These are phyloP conservation scores for Polietes domitor DNA, from an alignment of 2,888 invertebrate species.

Conservation along the genomic window DNA sequence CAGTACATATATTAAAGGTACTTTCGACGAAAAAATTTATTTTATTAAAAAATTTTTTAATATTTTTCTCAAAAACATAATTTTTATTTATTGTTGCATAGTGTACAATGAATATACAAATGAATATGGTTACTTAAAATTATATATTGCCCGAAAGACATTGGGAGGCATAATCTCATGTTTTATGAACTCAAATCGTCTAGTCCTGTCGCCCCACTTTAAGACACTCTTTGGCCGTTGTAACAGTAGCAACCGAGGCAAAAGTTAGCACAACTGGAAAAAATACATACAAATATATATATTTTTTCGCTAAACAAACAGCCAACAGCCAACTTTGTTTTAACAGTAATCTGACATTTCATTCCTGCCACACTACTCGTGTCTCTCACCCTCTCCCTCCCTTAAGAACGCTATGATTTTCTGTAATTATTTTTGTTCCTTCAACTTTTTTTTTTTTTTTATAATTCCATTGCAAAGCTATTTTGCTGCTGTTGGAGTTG, in stretches of 20 bases:
- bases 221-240: background rate
- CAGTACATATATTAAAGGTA: no score
- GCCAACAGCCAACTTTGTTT: background rate
- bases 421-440: constrained; percentile 13
- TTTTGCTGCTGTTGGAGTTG: background rate
- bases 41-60: no score
- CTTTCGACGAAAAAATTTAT: no score
- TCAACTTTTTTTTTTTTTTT: constrained; percentile 1
- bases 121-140: no score
- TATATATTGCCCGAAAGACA: no score
- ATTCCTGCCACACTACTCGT: background rate
- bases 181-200: no score
- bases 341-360: constrained; percentile 5
- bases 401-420: constrained; percentile 6
- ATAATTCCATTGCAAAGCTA: constrained; percentile 9
- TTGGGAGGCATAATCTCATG: no score
- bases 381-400: background rate
- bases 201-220: no score
- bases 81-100: no score
- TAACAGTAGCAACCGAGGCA: background rate
- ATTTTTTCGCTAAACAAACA: background rate
- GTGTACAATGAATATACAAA: no score
- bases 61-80: no score
- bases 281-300: background rate
- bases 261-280: background rate